Percentiles rank a stretch among this genome's conserved stretches.
Evolutionary conservation across 2,113 vertebrate species (phyloP).

Genomic region (Lathamus discolor): DNA sequence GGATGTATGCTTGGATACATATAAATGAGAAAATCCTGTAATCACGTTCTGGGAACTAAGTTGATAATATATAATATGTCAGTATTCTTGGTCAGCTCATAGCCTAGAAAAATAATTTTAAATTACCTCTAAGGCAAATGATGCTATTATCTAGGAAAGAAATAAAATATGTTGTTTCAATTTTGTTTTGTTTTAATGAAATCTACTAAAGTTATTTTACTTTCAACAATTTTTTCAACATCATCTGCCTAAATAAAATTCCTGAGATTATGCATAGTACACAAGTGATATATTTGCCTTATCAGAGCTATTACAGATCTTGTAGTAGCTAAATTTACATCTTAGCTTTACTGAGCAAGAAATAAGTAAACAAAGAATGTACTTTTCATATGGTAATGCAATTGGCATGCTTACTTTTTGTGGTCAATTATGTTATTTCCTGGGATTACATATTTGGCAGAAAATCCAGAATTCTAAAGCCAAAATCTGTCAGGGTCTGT

Average conservation of each 20-base stretch:
- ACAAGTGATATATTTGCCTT: neutral
- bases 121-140: neutral
- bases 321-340: neutral
- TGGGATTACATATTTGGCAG: constrained; percentile 35
- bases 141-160: neutral
- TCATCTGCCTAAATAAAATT: neutral
- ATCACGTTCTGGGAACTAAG: neutral
- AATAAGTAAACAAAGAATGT: neutral
- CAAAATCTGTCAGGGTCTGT: neutral
- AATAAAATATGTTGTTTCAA: neutral
- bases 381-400: neutral
- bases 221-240: neutral
- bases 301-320: neutral
- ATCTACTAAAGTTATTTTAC: neutral
- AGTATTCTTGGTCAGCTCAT: neutral
- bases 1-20: neutral
- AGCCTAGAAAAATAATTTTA: neutral
- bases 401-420: neutral
- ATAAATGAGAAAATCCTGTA: neutral
- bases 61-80: neutral
- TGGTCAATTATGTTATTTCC: neutral
- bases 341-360: neutral
- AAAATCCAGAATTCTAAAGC: neutral
- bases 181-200: neutral
- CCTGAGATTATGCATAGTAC: neutral